Percentiles rank a stretch among this genome's conserved stretches.
phyloP scores from a whole-genome alignment of 2,797 vertebrate species.

The Gymnothorax javanicus region DNA sequence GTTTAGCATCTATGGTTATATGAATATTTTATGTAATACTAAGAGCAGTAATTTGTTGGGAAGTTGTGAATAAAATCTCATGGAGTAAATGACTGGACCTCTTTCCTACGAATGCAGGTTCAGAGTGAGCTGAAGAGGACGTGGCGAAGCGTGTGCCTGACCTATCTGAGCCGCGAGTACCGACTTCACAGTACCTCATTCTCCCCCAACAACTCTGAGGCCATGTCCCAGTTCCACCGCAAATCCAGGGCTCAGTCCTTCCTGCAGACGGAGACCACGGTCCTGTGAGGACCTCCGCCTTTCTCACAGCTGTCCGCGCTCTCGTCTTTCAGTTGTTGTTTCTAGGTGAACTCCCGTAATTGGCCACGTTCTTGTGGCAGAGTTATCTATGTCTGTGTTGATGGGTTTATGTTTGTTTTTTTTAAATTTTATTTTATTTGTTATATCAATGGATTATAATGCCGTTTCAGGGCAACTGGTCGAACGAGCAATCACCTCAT shows the following conservation, averaged over 20 bases:
- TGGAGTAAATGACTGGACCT: neutral
- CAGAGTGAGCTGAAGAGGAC: slow-evolving; percentile 86
- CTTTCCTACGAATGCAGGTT: slow-evolving; percentile 70
- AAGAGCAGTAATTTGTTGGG: neutral
- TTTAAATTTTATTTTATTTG: too few species aligned
- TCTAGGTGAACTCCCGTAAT: neutral
- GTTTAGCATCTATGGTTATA: neutral
- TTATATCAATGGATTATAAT: neutral
- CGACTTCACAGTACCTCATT: slow-evolving; percentile 69
- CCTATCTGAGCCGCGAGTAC: slow-evolving; percentile 72
- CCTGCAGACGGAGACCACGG: slow-evolving; percentile 87
- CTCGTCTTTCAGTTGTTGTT: neutral
- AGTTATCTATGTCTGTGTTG: neutral
- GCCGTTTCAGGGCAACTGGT: neutral
- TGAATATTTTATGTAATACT: neutral
- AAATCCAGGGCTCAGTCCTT: slow-evolving; percentile 84
- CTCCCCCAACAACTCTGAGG: slow-evolving; percentile 76
- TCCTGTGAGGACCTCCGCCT: slow-evolving; percentile 70
- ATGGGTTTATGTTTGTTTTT: neutral
- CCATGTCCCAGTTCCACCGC: slow-evolving; percentile 65
- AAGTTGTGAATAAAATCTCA: neutral
- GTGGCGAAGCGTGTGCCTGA: slow-evolving; percentile 79
- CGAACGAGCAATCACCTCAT: neutral
- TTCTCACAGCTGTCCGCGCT: neutral
- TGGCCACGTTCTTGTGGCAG: neutral